These are phyloP conservation scores for Entosphenus tridentatus DNA, from an alignment of 2,113 vertebrate species.

Conservation along the genomic window DNA sequence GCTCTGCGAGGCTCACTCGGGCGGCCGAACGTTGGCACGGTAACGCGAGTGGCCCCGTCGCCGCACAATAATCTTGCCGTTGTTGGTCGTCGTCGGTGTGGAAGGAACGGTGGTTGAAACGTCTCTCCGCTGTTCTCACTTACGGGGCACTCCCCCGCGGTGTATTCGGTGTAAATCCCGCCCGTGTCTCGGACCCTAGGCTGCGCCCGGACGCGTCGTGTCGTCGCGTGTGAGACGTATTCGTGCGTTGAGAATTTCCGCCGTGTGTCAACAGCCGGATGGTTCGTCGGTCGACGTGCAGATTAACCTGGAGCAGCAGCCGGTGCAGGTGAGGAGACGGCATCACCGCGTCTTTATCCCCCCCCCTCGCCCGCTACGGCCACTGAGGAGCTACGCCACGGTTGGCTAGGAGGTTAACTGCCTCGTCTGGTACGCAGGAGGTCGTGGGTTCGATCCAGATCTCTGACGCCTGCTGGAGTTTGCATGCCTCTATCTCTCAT, in stretches of 20 bases:
- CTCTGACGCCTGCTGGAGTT: neutral
- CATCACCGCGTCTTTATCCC: neutral
- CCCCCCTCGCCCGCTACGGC: no score
- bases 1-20: no score
- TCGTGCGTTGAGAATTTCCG: conserved; percentile 4
- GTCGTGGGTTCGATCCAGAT: neutral
- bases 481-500: neutral
- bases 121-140: conserved; percentile 5
- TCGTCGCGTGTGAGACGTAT: no score
- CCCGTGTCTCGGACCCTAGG: no score
- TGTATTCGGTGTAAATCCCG: no score
- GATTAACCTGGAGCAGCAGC: conserved; percentile 49
- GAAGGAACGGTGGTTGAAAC: no score
- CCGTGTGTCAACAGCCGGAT: conserved; percentile 23
- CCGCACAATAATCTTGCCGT: no score
- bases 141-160: conserved; percentile 1
- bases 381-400: conserved; percentile 4
- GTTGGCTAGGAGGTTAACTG: conserved; percentile 7
- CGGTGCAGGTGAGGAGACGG: conserved; percentile 21
- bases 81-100: no score
- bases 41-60: no score
- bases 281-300: conserved; percentile 53
- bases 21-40: no score
- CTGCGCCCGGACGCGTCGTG: no score
- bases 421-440: neutral